Conservation (phyloP, 2,113 vertebrate species). For the Tetraodon nigroviridis region DNA sequence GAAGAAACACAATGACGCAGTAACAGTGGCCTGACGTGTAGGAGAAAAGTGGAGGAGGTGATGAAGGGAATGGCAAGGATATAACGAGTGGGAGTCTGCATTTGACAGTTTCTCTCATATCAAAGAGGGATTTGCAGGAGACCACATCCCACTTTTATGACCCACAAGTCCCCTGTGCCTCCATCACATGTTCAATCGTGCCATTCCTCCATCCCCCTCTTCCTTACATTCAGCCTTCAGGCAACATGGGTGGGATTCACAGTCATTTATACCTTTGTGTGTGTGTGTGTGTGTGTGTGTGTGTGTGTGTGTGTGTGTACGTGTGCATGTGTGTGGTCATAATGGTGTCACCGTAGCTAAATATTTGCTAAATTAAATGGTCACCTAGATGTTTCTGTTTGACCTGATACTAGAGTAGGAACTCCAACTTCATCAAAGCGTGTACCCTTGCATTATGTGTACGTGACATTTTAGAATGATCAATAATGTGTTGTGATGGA, state of each 20-base stretch:
- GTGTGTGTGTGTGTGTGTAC: constrained; percentile 29
- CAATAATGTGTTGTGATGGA: constrained; percentile 41
- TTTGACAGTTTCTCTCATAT: constrained; percentile 53
- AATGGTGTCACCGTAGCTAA: neutral
- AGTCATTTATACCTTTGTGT: constrained; percentile 58
- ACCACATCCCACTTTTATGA: constrained; percentile 61
- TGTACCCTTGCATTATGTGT: constrained; percentile 2
- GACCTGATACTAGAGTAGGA: neutral
- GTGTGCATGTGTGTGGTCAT: neutral
- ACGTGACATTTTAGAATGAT: constrained; percentile 43
- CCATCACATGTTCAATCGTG: constrained; percentile 36
- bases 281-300: constrained; percentile 26
- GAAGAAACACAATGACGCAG: constrained; percentile 34
- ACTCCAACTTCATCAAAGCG: constrained; percentile 12
- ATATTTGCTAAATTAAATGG: neutral
- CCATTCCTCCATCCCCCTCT: constrained; percentile 39
- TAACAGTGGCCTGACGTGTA: constrained; percentile 45
- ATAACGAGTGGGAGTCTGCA: constrained; percentile 43
- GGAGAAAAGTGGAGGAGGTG: constrained; percentile 43
- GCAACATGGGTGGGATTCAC: constrained; percentile 57
- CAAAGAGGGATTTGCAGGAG: constrained; percentile 55
- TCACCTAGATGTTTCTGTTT: no score
- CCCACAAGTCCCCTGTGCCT: constrained; percentile 36
- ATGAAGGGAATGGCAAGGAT: constrained; percentile 40
- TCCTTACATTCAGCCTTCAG: constrained; percentile 33